These are phyloP conservation scores for Callionymus lyra DNA, from an alignment of 2,113 vertebrate species.

Conservation along the genomic window DNA sequence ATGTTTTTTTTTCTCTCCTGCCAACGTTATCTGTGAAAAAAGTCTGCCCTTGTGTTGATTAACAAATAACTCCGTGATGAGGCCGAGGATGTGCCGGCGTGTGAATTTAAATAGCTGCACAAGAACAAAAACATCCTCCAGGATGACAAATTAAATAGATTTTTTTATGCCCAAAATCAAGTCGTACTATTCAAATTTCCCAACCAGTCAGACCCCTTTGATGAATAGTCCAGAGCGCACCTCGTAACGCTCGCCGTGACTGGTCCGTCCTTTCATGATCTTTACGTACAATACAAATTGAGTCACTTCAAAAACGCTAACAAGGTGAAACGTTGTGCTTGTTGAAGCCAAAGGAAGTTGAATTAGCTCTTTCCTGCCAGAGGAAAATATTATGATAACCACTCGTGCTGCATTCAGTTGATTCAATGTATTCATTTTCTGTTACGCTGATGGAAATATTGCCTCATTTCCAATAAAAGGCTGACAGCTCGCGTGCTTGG, in stretches of 20 bases:
- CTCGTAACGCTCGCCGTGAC: too few relatives aligned
- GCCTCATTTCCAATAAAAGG: slow-evolving; percentile 58
- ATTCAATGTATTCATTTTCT: slow-evolving; percentile 65
- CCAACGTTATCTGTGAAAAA: slow-evolving; percentile 66
- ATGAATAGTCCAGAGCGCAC: too few relatives aligned
- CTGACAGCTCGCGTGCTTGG: slow-evolving; percentile 32
- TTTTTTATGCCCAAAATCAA: too few relatives aligned
- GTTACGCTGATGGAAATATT: slow-evolving; percentile 64
- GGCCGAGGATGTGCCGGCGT: background rate
- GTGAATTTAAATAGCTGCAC: background rate
- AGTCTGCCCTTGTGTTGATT: slow-evolving; percentile 44
- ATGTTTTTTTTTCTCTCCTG: slow-evolving; percentile 61
- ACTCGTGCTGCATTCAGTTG: slow-evolving; percentile 58
- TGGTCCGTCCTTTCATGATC: too few relatives aligned
- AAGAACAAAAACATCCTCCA: too few relatives aligned
- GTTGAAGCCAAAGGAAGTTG: slow-evolving; percentile 61
- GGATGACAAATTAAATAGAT: too few relatives aligned
- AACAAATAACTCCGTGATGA: slow-evolving; percentile 53
- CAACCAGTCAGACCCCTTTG: too few relatives aligned
- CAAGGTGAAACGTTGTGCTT: slow-evolving; percentile 57
- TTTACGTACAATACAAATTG: slow-evolving; percentile 36
- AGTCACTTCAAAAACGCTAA: slow-evolving; percentile 61
- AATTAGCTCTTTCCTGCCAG: slow-evolving; percentile 56
- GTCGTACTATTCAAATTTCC: too few relatives aligned
- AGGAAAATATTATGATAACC: slow-evolving; percentile 59